Base-by-base conservation (phyloP, 2,797 vertebrate genomes). In the Brachyalestes nurse region DNA sequence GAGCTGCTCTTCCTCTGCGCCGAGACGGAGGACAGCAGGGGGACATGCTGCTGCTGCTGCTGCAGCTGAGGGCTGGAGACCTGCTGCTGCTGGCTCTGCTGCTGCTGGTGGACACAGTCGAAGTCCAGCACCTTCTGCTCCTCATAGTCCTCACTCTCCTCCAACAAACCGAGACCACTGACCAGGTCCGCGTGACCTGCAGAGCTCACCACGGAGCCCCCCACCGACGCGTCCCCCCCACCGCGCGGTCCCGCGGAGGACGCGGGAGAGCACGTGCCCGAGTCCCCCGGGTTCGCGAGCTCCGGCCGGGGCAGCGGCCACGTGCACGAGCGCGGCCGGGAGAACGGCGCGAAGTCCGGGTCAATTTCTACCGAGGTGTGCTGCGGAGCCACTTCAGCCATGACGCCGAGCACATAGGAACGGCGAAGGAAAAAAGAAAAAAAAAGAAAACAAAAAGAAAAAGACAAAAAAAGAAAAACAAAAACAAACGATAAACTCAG, bases 251-350 rank as follows among this genome's bases (percentile, higher is more conserved):
- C 95, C 3, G 47, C 12, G 4, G 96, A 96, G 57, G 95, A 95
- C 17, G 95, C 96, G 83, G 97, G 97, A 66, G 97, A 98, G 45
- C 96, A 96, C 40, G 96, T 96, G 92, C 96, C 94, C 83, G 96
- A 97, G 92, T 94, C 96, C 47, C 94, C 95, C 6, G 96, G 92
- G 91, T 95, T 95, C 85, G 91, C 87, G 85, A 98, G 96, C 92
- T 99, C 97, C 87, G 97, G 97, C 66, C 97, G 95, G 86, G 97
- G 97, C 87, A 98, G 89, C 77, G 97, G 97, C 97, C 97, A 99
- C 91, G 97, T 99, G 91, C 97, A 99, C 10, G 97, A 99, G 69
- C 97, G 95, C 80, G 97, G 97, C 89, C 97, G 96, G 80, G 96
- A 89, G n/a, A 97, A 93, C 72, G 97, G 97, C 94, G 97, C 96